Evolutionary conservation across 2,797 vertebrate species (phyloP).

Genomic region (Botia almorhae): DNA sequence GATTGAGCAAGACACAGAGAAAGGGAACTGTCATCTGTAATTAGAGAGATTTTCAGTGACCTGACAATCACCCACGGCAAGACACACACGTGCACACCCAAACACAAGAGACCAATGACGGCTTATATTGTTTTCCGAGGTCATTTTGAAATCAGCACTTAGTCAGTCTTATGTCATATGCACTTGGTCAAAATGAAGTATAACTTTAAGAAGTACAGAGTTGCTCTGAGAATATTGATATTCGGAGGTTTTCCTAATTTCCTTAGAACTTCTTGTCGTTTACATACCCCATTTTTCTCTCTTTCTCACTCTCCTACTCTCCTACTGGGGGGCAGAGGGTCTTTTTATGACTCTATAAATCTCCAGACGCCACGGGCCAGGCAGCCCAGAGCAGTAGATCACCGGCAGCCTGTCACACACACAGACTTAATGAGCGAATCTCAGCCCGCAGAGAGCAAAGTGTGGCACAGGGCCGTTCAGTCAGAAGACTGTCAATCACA

Average conservation of each 20-base stretch:
- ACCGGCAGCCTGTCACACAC: slow-evolving; percentile 55
- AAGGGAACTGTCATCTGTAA: slow-evolving; percentile 26
- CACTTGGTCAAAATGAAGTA: slow-evolving; percentile 19
- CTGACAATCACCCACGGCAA: background rate
- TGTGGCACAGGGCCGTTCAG: slow-evolving; percentile 46
- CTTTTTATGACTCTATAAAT: slow-evolving; percentile 56
- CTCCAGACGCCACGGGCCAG: slow-evolving; percentile 42
- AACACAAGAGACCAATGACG: slow-evolving; percentile 7
- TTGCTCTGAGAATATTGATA: slow-evolving; percentile 11
- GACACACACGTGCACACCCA: background rate
- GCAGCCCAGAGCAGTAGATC: slow-evolving; percentile 54
- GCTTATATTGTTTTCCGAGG: background rate
- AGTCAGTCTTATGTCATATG: slow-evolving; percentile 5
- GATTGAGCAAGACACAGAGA: background rate
- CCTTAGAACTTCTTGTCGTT: slow-evolving; percentile 43
- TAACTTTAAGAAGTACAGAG: background rate
- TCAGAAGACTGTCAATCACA: slow-evolving; percentile 54
- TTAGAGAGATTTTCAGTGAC: slow-evolving; percentile 12
- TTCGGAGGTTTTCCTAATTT: slow-evolving; percentile 27
- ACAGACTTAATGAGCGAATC: slow-evolving; percentile 56
- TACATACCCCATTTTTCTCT: slow-evolving; percentile 2
- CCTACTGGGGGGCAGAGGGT: slow-evolving; percentile 30
- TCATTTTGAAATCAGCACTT: slow-evolving; percentile 9
- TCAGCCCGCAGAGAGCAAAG: slow-evolving; percentile 48
- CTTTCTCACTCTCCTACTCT: slow-evolving; percentile 28